Evolutionary conservation across 2,797 vertebrate species (phyloP).

Genomic region (Orientallactaga sibirica): DNA sequence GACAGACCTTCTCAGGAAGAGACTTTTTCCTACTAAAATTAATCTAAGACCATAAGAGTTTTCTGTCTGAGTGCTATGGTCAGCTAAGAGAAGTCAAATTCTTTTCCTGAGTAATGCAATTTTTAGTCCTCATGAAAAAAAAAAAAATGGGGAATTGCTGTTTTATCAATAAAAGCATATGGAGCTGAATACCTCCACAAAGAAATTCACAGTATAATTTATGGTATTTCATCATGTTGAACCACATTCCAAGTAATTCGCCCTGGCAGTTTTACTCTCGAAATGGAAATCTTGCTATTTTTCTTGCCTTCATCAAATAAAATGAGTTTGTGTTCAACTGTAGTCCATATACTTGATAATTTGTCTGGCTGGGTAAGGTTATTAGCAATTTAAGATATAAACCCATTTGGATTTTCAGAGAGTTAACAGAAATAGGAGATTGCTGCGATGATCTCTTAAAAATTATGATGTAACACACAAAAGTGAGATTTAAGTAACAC

Average conservation of each 20-base stretch:
- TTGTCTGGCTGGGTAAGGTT: slow-evolving; percentile 83
- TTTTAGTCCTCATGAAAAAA: slow-evolving; percentile 75
- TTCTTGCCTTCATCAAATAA: slow-evolving; percentile 79
- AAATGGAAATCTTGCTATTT: slow-evolving; percentile 84
- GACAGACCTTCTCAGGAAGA: slow-evolving; percentile 16
- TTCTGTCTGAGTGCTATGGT: slow-evolving; percentile 63
- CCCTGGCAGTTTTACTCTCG: slow-evolving; percentile 80
- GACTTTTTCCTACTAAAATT: slow-evolving; percentile 70
- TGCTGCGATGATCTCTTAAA: slow-evolving; percentile 89
- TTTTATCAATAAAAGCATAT: slow-evolving; percentile 84
- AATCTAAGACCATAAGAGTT: slow-evolving; percentile 66
- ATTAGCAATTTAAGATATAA: slow-evolving; percentile 87
- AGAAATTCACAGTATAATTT: slow-evolving; percentile 83
- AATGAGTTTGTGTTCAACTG: slow-evolving; percentile 82
- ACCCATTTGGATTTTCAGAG: slow-evolving; percentile 86
- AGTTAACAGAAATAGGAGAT: slow-evolving; percentile 88
- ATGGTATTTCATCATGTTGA: slow-evolving; percentile 80
- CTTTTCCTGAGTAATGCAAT: slow-evolving; percentile 78
- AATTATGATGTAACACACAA: slow-evolving; percentile 87
- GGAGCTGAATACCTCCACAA: slow-evolving; percentile 81
- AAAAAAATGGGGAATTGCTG: neutral
- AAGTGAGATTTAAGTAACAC: slow-evolving; percentile 86
- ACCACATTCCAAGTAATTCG: slow-evolving; percentile 81
- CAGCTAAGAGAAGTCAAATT: slow-evolving; percentile 82
- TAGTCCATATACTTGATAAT: slow-evolving; percentile 83